Percentiles rank a stretch among this genome's conserved stretches.
Evolutionary conservation across 1,140 invertebrate genomes (phyloP).

Genomic region (Goniozus legneri): DNA sequence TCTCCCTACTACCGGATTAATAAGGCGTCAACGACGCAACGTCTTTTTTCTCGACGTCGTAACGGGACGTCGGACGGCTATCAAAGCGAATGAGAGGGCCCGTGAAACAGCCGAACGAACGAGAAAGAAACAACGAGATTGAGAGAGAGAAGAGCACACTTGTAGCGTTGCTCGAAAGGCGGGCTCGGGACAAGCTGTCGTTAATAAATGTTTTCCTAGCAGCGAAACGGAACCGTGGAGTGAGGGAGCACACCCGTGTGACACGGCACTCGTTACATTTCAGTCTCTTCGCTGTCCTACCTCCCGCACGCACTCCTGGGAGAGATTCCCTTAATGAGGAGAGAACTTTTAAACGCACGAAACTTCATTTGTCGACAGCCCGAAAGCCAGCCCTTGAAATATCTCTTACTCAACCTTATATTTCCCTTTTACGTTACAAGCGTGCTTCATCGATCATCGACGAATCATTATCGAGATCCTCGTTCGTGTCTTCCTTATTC

Average conservation of each 20-base stretch:
- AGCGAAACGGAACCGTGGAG: conserved; percentile 9
- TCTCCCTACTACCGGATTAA: conserved; percentile 43
- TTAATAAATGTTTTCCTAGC: conserved; percentile 50
- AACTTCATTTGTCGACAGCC: conserved; percentile 25
- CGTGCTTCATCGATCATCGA: too few species aligned
- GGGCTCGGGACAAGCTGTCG: conserved; percentile 24
- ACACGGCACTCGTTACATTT: conserved; percentile 15
- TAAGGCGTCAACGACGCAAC: conserved; percentile 52
- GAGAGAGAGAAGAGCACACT: not conserved
- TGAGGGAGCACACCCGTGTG: not conserved
- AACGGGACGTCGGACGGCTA: conserved; percentile 42
- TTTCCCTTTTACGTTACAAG: too few species aligned
- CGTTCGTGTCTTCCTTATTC: too few species aligned
- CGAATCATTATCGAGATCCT: too few species aligned
- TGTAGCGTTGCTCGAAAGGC: not conserved
- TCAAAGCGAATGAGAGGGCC: conserved; percentile 44
- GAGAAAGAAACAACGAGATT: conserved; percentile 25
- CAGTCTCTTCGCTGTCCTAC: conserved; percentile 19
- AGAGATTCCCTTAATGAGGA: conserved; percentile 43
- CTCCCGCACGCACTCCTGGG: not conserved
- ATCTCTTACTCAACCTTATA: conserved; percentile 4
- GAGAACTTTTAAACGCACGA: conserved; percentile 43
- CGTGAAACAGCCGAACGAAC: conserved; percentile 20
- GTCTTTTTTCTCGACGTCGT: conserved; percentile 41
- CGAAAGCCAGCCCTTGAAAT: conserved; percentile 11